Percentiles rank a stretch among this genome's conserved stretches.
Evolutionary conservation across 2,888 invertebrate genomes (phyloP).

Genomic region (Cremastinae sp.): DNA sequence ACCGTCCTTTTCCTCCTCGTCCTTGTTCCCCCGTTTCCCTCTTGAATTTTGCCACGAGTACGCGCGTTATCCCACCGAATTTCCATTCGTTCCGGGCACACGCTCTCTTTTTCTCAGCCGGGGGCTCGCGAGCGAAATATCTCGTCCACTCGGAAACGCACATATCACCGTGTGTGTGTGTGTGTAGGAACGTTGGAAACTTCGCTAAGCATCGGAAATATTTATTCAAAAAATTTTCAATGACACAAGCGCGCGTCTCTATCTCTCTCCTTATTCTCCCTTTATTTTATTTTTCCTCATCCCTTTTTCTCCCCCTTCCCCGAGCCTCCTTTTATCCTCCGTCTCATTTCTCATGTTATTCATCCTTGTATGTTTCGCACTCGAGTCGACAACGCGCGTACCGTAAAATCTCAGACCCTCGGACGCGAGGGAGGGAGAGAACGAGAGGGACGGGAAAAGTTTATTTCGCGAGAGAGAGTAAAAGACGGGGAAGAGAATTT

Average conservation of each 20-base stretch:
- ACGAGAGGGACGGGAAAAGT: too few species aligned
- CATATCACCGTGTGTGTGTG: slow-evolving; percentile 44
- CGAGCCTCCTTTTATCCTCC: neutral
- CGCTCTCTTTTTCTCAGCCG: slow-evolving; percentile 14
- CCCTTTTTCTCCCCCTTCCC: slow-evolving; percentile 6
- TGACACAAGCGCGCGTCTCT: slow-evolving; percentile 36
- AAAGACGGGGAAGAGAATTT: too few species aligned
- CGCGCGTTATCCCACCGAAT: slow-evolving; percentile 29
- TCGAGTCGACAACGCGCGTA: neutral
- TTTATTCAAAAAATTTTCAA: slow-evolving; percentile 66
- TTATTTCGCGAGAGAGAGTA: too few species aligned
- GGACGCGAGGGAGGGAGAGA: too few species aligned
- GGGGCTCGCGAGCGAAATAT: neutral
- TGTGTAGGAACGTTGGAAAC: slow-evolving; percentile 24
- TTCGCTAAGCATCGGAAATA: slow-evolving; percentile 60
- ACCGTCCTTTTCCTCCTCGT: slow-evolving; percentile 11
- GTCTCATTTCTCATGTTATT: slow-evolving; percentile 4
- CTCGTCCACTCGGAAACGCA: slow-evolving; percentile 30
- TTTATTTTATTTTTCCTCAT: slow-evolving; percentile 40
- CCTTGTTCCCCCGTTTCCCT: slow-evolving; percentile 10
- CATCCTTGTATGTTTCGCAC: neutral
- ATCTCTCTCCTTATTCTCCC: too few species aligned
- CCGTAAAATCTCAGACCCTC: slow-evolving; percentile 17
- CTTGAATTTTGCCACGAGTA: slow-evolving; percentile 30
- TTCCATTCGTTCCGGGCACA: slow-evolving; percentile 32